Evolutionary conservation across 2,113 vertebrate genomes (phyloP).

Genomic region (Salminus brasiliensis): DNA sequence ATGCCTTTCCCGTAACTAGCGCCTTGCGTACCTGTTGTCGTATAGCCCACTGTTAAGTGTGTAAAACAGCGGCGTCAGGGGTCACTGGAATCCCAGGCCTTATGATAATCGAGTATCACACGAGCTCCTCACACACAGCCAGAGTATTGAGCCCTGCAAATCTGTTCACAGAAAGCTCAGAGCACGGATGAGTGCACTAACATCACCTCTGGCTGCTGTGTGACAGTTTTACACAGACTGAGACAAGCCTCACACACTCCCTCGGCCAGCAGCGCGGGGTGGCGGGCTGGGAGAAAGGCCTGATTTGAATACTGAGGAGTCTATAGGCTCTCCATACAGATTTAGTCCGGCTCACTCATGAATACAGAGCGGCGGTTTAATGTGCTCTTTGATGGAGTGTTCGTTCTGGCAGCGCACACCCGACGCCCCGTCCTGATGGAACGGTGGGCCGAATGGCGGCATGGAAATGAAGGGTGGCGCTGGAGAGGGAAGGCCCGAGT

Average conservation of each 20-base stretch:
- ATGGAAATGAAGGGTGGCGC: slow-evolving; percentile 9
- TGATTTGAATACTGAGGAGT: slow-evolving; percentile 46
- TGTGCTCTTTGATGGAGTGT: slow-evolving; percentile 45
- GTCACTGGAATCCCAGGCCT: background rate
- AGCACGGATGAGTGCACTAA: background rate
- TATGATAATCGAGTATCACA: background rate
- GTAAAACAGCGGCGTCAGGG: background rate
- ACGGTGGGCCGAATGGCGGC: slow-evolving; percentile 4
- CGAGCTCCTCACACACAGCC: background rate
- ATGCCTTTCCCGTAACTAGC: background rate
- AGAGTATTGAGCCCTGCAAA: background rate
- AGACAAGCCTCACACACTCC: background rate
- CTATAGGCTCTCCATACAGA: slow-evolving; percentile 36
- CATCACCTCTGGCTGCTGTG: background rate
- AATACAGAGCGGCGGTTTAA: slow-evolving; percentile 39
- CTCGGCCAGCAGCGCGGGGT: background rate
- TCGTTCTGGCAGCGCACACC: slow-evolving; percentile 6
- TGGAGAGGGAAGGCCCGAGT: background rate
- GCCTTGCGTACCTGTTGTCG: background rate
- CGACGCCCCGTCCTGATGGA: slow-evolving; percentile 16
- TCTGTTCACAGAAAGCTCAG: background rate
- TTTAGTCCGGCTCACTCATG: slow-evolving; percentile 35
- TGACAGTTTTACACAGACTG: slow-evolving; percentile 2
- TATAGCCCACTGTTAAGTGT: background rate
- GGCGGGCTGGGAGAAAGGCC: background rate